phyloP scores from a whole-genome alignment of 1,140 invertebrate species.

The Popillia japonica region DNA sequence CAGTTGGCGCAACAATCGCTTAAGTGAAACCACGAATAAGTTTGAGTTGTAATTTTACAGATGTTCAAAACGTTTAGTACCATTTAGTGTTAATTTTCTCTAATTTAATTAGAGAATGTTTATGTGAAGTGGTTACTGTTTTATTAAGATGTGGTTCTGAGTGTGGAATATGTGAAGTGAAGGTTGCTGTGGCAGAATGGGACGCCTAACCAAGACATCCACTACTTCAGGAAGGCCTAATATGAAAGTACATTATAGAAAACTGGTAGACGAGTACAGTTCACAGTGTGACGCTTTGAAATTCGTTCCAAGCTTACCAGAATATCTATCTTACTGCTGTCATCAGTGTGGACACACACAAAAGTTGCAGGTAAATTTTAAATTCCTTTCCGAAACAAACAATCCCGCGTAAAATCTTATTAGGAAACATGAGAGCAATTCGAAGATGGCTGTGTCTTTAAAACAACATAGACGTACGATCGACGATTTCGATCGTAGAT shows the following conservation, averaged over 20 bases:
- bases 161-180: slow-evolving; percentile 29
- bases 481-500: slow-evolving; percentile 38
- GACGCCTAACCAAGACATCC: slow-evolving; percentile 63
- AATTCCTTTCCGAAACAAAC: background rate
- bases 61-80: background rate
- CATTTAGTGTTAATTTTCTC: background rate
- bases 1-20: slow-evolving; percentile 32
- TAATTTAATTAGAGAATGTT: background rate
- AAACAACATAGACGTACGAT: background rate
- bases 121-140: background rate
- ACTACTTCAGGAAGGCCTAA: slow-evolving; percentile 60
- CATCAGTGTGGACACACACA: slow-evolving; percentile 71
- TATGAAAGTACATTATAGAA: slow-evolving; percentile 69
- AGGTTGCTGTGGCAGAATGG: slow-evolving; percentile 57
- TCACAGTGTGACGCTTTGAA: slow-evolving; percentile 52
- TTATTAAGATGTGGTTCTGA: slow-evolving; percentile 22
- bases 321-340: slow-evolving; percentile 71
- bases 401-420: background rate
- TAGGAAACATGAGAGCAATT: slow-evolving; percentile 39
- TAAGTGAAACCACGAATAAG: slow-evolving; percentile 24
- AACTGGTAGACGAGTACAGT: slow-evolving; percentile 67
- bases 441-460: slow-evolving; percentile 31
- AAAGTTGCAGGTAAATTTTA: slow-evolving; percentile 66
- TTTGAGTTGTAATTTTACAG: background rate
- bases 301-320: slow-evolving; percentile 63